phyloP scores from a whole-genome alignment of 2,797 vertebrate species.

The Gobio occitaniae region DNA sequence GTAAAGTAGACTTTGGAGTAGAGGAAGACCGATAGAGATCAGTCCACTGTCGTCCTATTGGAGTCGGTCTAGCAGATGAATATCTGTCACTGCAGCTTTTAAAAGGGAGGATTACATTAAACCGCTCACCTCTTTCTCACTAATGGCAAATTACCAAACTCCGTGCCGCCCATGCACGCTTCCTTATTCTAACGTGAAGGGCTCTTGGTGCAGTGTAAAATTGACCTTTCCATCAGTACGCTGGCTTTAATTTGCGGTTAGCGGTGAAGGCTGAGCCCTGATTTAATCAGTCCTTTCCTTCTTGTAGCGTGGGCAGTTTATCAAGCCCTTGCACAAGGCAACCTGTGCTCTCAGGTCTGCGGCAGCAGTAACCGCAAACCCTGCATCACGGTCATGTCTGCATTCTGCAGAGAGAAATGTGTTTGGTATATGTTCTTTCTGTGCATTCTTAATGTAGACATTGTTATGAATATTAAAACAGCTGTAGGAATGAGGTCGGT shows the following conservation, averaged over 20 bases:
- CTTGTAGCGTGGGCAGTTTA: slow-evolving; percentile 54
- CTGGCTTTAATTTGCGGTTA: slow-evolving; percentile 66
- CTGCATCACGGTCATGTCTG: slow-evolving; percentile 18
- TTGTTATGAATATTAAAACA: slow-evolving; percentile 54
- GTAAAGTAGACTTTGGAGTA: neutral
- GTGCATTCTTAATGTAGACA: slow-evolving; percentile 24
- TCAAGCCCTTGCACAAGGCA: slow-evolving; percentile 49
- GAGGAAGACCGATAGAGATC: slow-evolving; percentile 38
- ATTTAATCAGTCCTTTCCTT: slow-evolving; percentile 64
- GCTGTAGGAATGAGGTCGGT: slow-evolving; percentile 38
- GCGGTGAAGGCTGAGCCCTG: slow-evolving; percentile 56
- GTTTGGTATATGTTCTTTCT: slow-evolving; percentile 4
- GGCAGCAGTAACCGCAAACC: slow-evolving; percentile 26
- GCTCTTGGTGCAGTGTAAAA: slow-evolving; percentile 62
- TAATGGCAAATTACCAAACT: slow-evolving; percentile 58
- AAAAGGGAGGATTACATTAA: slow-evolving; percentile 53
- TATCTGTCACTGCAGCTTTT: slow-evolving; percentile 32
- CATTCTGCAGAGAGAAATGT: slow-evolving; percentile 26
- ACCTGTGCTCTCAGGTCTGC: slow-evolving; percentile 42
- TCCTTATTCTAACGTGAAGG: slow-evolving; percentile 57
- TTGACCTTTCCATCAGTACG: slow-evolving; percentile 69
- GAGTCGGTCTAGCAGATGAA: slow-evolving; percentile 34
- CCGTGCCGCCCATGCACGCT: slow-evolving; percentile 33
- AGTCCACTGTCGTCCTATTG: neutral
- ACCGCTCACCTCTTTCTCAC: slow-evolving; percentile 51